These are phyloP conservation scores for Nymphalis c-album DNA, from an alignment of 2,888 invertebrate genomes.

Conservation along the genomic window DNA sequence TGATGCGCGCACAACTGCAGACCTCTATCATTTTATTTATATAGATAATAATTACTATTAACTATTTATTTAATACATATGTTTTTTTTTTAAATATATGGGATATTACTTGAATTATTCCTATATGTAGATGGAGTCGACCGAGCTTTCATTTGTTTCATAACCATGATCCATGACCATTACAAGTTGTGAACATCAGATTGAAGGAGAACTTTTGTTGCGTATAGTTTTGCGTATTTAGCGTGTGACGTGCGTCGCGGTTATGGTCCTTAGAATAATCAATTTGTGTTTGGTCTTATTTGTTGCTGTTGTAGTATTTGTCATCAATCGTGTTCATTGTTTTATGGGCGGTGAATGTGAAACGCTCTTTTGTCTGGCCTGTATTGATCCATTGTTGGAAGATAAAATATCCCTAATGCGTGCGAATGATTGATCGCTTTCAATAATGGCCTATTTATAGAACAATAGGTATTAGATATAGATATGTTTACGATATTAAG, in stretches of 20 bases:
- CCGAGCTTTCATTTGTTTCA: too few relatives aligned
- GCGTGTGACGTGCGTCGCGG: neutral
- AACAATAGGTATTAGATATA: neutral
- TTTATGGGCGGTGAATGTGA: constrained; percentile 32
- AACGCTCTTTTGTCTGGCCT: constrained; percentile 44
- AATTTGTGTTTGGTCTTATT: constrained; percentile 25
- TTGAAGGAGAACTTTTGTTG: neutral
- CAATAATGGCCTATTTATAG: constrained; percentile 37
- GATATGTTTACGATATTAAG: neutral
- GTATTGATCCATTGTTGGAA: constrained; percentile 46
- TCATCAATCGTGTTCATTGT: constrained; percentile 35
- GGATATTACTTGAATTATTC: too few relatives aligned
- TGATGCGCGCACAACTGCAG: too few relatives aligned
- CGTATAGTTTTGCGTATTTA: neutral
- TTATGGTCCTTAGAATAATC: constrained; percentile 27
- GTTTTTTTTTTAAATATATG: too few relatives aligned
- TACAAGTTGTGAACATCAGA: neutral
- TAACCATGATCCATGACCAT: neutral
- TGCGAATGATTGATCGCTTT: constrained; percentile 49
- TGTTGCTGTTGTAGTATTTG: constrained; percentile 26
- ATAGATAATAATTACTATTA: too few relatives aligned
- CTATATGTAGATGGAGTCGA: too few relatives aligned
- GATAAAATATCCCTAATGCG: constrained; percentile 52
- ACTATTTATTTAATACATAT: too few relatives aligned
- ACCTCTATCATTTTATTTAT: too few relatives aligned